Base-by-base conservation (phyloP, 2,888 invertebrate genomes). In the Phragmatobia fuliginosa region DNA sequence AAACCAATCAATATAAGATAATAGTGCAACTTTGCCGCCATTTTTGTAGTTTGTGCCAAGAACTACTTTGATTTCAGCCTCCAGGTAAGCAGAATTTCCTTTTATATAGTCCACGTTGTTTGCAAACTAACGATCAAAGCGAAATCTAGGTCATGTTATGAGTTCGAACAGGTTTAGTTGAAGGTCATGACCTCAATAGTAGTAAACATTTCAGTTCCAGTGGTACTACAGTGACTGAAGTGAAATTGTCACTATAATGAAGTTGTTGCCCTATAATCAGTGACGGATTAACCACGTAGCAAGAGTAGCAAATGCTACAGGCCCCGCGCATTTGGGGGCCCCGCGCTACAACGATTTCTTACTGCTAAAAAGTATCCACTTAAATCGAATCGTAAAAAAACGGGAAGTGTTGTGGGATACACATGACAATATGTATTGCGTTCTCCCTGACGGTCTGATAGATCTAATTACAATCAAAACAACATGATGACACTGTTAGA, bases 101-200 rank as follows among this genome's bases (percentile, higher is more conserved):
- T 56, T 56, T 14, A 25, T 16, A 56, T 16, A 2, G 7, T 28
- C 52, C 25, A 28, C 25, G 14, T 25, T 28, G 16, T 25, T 56
- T 56, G 56, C 28, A 56, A 7, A 28, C 25, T 28, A 28, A 14
- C 38, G 28, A 33, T 63, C 31, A 52, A n/a, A n/a, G 16, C 28
- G 10, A 36, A 49, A 69, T 52, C 38, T 52, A 65, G 69, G 65
- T 61, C 60, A 61, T 65, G n/a, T 41, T 62, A 56, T 67, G 64
- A 36, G 31, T 63, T 18, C 36, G 31, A 60, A 36, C 49, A 31
- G 25, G 58, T 63, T 59, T 45, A 45, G 59, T 63, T 63, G 16
- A 60, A 64, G 68, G 64, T 64, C 64, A 60, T 18, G 49, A 45
- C 64, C 28, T 64, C 11, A 28, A 68, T 60, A 41, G 21, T 31